Percentiles rank a stretch among this genome's conserved stretches.
phyloP scores from a whole-genome alignment of 2,113 vertebrate species.

The Sialia sialis region DNA sequence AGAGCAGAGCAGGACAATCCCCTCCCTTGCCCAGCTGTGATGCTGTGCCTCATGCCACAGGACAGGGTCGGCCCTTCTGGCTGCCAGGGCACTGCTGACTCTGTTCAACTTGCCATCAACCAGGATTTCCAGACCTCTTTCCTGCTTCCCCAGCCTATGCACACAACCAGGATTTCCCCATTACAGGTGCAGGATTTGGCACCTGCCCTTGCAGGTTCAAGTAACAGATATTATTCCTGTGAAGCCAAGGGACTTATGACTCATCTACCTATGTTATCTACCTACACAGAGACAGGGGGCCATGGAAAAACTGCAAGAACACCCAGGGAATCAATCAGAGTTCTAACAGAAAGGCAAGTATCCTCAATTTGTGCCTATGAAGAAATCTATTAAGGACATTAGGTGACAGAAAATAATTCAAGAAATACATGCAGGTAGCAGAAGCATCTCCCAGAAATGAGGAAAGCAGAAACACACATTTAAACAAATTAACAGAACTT shows the following conservation, averaged over 20 bases:
- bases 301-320: neutral
- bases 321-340: neutral
- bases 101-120: fast-evolving
- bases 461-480: neutral
- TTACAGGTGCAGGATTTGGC: neutral
- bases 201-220: neutral
- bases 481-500: neutral
- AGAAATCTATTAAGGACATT: neutral
- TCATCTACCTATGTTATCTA: neutral
- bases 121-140: neutral
- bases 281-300: neutral
- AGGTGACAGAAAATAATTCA: neutral
- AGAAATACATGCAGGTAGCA: neutral
- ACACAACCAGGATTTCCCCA: neutral
- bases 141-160: neutral
- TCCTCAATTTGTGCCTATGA: neutral
- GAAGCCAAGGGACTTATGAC: neutral
- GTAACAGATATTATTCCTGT: neutral
- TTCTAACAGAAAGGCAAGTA: neutral
- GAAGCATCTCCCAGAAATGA: neutral
- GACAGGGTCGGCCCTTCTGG: neutral
- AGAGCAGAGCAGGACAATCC: neutral
- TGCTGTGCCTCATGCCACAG: neutral
- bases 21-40: fast-evolving
- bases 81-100: neutral